Evolutionary conservation across 1,140 invertebrate species (phyloP).

Genomic region (Aphelinus atriplicis): DNA sequence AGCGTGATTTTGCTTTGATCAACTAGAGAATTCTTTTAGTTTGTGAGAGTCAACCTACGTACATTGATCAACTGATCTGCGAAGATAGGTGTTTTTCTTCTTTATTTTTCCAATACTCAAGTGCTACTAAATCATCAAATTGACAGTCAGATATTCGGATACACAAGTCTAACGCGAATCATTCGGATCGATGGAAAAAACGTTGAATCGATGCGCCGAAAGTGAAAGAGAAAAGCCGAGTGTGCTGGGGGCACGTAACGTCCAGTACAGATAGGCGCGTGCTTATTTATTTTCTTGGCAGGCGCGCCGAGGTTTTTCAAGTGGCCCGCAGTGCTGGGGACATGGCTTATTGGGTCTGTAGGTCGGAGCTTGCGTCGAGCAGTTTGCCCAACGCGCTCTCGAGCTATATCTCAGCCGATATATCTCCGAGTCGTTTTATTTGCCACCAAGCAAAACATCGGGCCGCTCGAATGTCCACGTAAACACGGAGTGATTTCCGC

Average conservation of each 20-base stretch:
- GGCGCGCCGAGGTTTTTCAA: slow-evolving; percentile 8
- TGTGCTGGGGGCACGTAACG: slow-evolving; percentile 2
- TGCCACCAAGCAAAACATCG: background rate
- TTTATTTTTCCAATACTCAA: background rate
- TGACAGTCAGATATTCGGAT: no score
- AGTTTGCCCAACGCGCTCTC: slow-evolving; percentile 30
- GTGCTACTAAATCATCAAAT: no score
- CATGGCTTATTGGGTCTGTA: slow-evolving; percentile 46
- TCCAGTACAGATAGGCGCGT: background rate
- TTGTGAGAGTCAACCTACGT: no score
- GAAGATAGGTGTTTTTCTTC: background rate
- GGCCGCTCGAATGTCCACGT: no score
- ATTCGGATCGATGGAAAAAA: no score
- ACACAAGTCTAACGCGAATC: no score
- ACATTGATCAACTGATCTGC: no score
- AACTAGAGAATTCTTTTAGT: no score
- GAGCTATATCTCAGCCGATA: background rate
- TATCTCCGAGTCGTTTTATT: background rate
- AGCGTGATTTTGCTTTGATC: no score
- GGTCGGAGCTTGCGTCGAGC: slow-evolving; percentile 49
- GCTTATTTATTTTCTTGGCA: slow-evolving; percentile 35
- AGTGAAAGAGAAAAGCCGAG: no score
- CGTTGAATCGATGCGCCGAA: no score
- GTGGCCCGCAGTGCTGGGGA: background rate
- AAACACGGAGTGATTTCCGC: no score